Evolutionary conservation across 92 coral and sea anemone genomes (phyloP), one percentile per base, ranked within the genome.

Genomic region (Epizoanthus stellaris): DNA sequence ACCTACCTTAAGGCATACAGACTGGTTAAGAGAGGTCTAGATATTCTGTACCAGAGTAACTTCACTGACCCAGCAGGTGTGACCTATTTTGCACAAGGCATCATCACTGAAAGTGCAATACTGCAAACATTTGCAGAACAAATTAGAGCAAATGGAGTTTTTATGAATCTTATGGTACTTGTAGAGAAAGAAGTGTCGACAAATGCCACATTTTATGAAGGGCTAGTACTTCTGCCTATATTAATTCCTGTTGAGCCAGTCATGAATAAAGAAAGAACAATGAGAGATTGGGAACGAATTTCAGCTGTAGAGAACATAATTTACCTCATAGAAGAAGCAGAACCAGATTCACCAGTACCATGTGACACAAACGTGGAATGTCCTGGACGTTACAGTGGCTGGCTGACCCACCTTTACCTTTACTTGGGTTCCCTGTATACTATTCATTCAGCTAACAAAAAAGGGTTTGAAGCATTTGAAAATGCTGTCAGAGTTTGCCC

Each of bases 391-490:
- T 94, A 94, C 85, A 87, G 87, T 60, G 87, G 93, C 57, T 94
- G 95, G 95, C 82, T 92, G 69, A 95, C 90, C 60, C 30, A 60
- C 49, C 80, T 94, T 38, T 94, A 85, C 72, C 30, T 13, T 43
- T 60, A 53, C 82, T 39, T 92, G 17, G 98, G 62, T 10, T 80
- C 82, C 0, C 23, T 72, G n/a, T 93, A 85, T 45, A 87, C 89
- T 15, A 16, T 87, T 85, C 64, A 59, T 21, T 53, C 47, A 5
- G 57, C 23, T 10, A 75, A n/a, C 67, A 67, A 61, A 12, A 17
- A 53, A 3, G 95, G 93, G 2, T 93, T 93, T 47, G 90, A 89
- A 57, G 95, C 98, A 23, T 92, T 80, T 68, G 90, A 90, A 60
- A 93, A 87, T 16, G 88, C 93, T 65, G 62, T 92, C 4, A 58